These are phyloP conservation scores for Luffia ferchaultella DNA, from an alignment of 2,888 invertebrate genomes.

Conservation along the genomic window DNA sequence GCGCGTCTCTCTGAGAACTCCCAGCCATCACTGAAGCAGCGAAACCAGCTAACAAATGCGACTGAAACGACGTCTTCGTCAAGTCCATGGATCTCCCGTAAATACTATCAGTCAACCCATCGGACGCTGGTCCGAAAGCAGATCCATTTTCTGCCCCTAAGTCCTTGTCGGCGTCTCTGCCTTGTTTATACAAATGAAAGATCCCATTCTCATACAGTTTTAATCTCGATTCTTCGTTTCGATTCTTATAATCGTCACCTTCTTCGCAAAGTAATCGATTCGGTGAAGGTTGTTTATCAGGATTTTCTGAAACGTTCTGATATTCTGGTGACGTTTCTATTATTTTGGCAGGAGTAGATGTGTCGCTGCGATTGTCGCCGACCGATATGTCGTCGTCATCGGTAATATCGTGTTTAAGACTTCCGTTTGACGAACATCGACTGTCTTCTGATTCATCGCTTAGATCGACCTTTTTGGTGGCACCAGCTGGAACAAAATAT, in stretches of 20 bases:
- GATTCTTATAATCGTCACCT: conserved; percentile 16
- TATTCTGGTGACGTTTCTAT: conserved; percentile 7
- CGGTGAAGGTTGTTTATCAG: conserved; percentile 4
- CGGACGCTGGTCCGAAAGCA: conserved; percentile 32
- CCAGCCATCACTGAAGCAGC: conserved; percentile 52
- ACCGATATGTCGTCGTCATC: conserved; percentile 52
- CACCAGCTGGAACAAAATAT: conserved; percentile 25
- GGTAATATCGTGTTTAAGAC: conserved; percentile 36
- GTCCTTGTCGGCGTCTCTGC: conserved; percentile 36
- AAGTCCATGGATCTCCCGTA: conserved; percentile 53
- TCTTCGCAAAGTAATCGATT: conserved; percentile 24
- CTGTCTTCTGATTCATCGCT: conserved; percentile 11
- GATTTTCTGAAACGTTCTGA: background rate
- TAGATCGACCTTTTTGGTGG: conserved; percentile 15
- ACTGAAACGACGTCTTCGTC: conserved; percentile 48
- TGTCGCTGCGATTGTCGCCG: conserved; percentile 50
- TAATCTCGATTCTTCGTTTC: conserved; percentile 13
- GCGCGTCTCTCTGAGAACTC: conserved; percentile 39
- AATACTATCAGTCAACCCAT: conserved; percentile 38
- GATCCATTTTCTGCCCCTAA: conserved; percentile 26
- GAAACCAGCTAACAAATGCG: conserved; percentile 50
- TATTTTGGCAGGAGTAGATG: conserved; percentile 35
- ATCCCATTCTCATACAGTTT: conserved; percentile 47
- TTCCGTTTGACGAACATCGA: conserved; percentile 26
- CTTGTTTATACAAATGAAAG: conserved; percentile 46